Conservation (phyloP, 2,888 invertebrate species). For the Tachystola acroxantha region DNA sequence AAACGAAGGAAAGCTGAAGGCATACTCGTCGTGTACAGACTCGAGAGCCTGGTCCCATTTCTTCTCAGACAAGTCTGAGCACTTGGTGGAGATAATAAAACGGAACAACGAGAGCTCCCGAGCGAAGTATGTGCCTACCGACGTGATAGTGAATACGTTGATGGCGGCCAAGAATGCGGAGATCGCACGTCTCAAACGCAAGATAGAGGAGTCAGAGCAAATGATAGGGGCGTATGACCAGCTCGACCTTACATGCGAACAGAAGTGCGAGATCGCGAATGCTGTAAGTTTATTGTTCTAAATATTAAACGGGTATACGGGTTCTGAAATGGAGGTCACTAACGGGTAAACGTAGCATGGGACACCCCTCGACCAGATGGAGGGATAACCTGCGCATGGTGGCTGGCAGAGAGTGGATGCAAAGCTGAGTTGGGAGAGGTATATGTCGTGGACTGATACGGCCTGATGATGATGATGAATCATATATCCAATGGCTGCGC, state of each 20-base stretch:
- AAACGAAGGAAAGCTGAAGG: slow-evolving; percentile 76
- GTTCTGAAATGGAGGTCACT: too few relatives aligned
- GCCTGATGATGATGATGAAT: too few relatives aligned
- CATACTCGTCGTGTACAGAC: slow-evolving; percentile 76
- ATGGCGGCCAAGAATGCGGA: slow-evolving; percentile 71
- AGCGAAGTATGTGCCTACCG: slow-evolving; percentile 60
- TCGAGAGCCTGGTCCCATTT: slow-evolving; percentile 78
- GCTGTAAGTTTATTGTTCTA: slow-evolving; percentile 58
- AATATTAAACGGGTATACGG: too few relatives aligned
- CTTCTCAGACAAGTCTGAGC: slow-evolving; percentile 73
- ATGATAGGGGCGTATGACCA: slow-evolving; percentile 60
- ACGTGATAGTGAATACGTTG: slow-evolving; percentile 62
- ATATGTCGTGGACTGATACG: too few relatives aligned
- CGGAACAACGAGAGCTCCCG: slow-evolving; percentile 56
- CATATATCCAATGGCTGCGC: too few relatives aligned
- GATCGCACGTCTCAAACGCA: slow-evolving; percentile 61
- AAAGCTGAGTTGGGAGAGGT: too few relatives aligned
- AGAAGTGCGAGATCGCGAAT: slow-evolving; percentile 61
- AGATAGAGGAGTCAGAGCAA: slow-evolving; percentile 66
- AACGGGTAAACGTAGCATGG: too few relatives aligned
- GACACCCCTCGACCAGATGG: too few relatives aligned
- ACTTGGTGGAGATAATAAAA: slow-evolving; percentile 75
- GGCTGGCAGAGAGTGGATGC: too few relatives aligned
- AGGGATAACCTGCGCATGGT: too few relatives aligned
- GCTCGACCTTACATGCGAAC: slow-evolving; percentile 58